Evolutionary conservation across 2,797 vertebrate species (phyloP).

Genomic region (Microhierax caerulescens): DNA sequence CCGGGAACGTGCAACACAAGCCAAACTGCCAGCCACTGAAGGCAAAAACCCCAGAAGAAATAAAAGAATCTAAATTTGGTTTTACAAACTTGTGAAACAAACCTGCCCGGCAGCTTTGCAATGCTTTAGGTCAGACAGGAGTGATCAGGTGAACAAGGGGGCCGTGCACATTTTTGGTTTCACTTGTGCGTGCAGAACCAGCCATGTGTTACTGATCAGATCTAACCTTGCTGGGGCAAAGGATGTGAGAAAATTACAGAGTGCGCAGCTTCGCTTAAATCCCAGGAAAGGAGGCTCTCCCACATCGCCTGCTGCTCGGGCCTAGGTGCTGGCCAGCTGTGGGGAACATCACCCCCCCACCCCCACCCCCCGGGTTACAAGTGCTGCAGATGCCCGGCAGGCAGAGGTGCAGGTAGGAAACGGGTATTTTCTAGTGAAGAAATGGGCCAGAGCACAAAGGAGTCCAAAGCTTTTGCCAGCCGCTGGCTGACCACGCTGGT

Average conservation of each 20-base stretch:
- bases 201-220: background rate
- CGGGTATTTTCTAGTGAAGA: accelerated
- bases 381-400: accelerated
- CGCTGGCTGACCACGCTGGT: accelerated
- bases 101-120: background rate
- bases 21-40: background rate
- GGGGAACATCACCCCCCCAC: accelerated
- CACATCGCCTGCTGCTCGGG: accelerated
- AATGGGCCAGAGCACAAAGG: background rate
- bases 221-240: background rate
- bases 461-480: background rate
- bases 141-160: background rate
- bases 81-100: background rate
- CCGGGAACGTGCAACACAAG: background rate
- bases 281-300: background rate
- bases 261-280: background rate
- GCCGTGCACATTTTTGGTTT: background rate
- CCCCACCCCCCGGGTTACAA: accelerated
- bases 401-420: background rate
- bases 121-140: background rate
- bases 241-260: background rate
- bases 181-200: background rate
- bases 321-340: background rate
- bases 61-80: background rate
- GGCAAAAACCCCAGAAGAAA: constrained; percentile 20